phyloP scores from a whole-genome alignment of 1,140 invertebrate genomes.

The Macrocentrus cingulum region DNA sequence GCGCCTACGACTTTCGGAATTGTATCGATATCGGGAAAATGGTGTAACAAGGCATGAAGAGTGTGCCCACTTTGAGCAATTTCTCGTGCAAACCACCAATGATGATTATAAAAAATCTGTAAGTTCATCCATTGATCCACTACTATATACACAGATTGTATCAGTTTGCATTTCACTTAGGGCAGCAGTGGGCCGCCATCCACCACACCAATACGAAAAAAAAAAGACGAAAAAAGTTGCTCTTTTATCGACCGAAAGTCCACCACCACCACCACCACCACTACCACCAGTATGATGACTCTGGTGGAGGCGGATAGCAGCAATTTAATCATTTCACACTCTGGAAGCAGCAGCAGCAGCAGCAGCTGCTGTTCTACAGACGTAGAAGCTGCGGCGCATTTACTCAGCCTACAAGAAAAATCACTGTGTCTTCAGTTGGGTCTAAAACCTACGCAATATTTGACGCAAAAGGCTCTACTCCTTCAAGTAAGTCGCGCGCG shows the following conservation, averaged over 20 bases:
- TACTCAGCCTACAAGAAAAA: constrained; percentile 57
- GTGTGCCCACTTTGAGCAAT: constrained; percentile 80
- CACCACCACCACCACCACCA: constrained; percentile 51
- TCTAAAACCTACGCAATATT: constrained; percentile 57
- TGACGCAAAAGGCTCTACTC: constrained; percentile 56
- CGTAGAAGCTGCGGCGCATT: constrained; percentile 52
- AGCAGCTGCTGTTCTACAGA: too few species aligned
- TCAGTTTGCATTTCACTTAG: constrained; percentile 76
- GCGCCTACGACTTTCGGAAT: constrained; percentile 76
- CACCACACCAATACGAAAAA: constrained; percentile 71
- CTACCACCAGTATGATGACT: constrained; percentile 56
- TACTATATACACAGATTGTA: constrained; percentile 70
- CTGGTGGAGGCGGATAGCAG: constrained; percentile 55
- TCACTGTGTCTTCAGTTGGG: constrained; percentile 54
- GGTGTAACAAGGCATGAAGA: constrained; percentile 80
- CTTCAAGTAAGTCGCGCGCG: constrained; percentile 56
- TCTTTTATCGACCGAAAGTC: constrained; percentile 79
- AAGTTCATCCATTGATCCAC: too few species aligned
- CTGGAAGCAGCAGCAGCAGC: constrained; percentile 33
- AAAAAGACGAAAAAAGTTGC: constrained; percentile 74
- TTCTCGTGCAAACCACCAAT: constrained; percentile 49
- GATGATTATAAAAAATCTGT: constrained; percentile 64
- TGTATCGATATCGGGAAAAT: constrained; percentile 78
- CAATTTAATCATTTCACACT: constrained; percentile 44
- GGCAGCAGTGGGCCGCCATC: constrained; percentile 76